Conservation (phyloP, 2,888 invertebrate species). For the Troides aeacus region DNA sequence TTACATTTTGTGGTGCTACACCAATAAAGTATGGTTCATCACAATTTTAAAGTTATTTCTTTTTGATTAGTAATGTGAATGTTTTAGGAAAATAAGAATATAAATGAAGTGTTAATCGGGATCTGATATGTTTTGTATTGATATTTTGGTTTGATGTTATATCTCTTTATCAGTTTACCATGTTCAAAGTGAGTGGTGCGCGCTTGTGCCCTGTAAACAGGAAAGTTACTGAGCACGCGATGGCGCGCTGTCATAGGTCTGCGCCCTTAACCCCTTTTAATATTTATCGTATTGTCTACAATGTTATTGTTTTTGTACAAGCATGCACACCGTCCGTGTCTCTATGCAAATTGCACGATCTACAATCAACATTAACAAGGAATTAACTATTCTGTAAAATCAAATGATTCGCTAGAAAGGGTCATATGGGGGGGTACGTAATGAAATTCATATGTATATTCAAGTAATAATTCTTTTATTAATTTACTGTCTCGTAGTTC, state of each 20-base stretch:
- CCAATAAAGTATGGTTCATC: too few species aligned
- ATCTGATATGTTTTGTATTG: too few species aligned
- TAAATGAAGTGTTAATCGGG: too few species aligned
- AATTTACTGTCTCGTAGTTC: conserved; percentile 69
- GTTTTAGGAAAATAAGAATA: too few species aligned
- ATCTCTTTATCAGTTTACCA: not conserved
- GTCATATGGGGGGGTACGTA: conserved; percentile 14
- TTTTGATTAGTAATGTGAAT: too few species aligned
- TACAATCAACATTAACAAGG: not conserved
- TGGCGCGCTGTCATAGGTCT: conserved; percentile 52
- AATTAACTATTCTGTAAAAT: not conserved
- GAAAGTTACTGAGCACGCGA: conserved; percentile 69
- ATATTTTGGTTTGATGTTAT: not conserved
- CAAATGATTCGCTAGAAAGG: not conserved
- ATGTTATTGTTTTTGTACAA: conserved; percentile 44
- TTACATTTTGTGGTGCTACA: not conserved
- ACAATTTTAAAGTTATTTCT: too few species aligned
- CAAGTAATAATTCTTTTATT: conserved; percentile 69
- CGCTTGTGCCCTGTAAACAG: conserved; percentile 52
- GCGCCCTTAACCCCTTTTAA: conserved; percentile 65
- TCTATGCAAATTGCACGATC: not conserved
- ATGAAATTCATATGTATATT: conserved; percentile 70
- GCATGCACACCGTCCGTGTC: conserved; percentile 2
- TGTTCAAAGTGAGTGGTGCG: conserved; percentile 18
- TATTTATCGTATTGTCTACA: conserved; percentile 49